Evolutionary conservation across 1,140 invertebrate species (phyloP).

Genomic region (Latrodectus geometricus): DNA sequence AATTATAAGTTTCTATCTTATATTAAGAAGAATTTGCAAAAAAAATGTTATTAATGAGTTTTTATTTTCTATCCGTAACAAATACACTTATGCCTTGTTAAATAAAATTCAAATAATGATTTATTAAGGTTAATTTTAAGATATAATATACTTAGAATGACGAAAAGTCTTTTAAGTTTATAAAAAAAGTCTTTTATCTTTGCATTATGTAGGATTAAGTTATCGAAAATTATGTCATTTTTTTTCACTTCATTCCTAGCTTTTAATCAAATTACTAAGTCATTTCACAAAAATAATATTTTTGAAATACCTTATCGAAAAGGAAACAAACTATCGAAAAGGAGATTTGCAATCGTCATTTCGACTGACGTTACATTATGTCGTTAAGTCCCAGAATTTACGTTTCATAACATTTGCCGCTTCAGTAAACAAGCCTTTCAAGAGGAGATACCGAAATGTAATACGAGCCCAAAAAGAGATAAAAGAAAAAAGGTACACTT

Average conservation of each 20-base stretch:
- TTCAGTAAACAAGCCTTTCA: slow-evolving; percentile 21
- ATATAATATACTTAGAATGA: no score
- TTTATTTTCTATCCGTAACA: no score
- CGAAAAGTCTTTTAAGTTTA: no score
- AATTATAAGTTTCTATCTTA: no score
- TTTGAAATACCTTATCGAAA: neutral
- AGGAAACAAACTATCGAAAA: slow-evolving; percentile 16
- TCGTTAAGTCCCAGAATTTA: slow-evolving; percentile 39
- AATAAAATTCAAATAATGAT: no score
- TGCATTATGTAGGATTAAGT: neutral
- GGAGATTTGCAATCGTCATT: slow-evolving; percentile 10
- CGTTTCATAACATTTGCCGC: slow-evolving; percentile 45
- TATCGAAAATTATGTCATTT: neutral
- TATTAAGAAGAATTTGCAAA: no score
- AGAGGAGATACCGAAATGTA: slow-evolving; percentile 5
- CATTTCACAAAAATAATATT: neutral
- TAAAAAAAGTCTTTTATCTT: no score
- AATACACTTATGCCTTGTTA: no score
- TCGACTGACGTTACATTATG: slow-evolving; percentile 24
- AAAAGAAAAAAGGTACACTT: neutral
- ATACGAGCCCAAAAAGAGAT: neutral
- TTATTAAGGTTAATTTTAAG: no score
- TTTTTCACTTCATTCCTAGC: neutral
- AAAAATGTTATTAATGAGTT: no score
- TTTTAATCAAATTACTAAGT: neutral